Percentiles rank a stretch among this genome's conserved stretches.
These are phyloP conservation scores for Ypsolopha scabrella DNA, from an alignment of 2,888 invertebrate species.

Conservation along the genomic window DNA sequence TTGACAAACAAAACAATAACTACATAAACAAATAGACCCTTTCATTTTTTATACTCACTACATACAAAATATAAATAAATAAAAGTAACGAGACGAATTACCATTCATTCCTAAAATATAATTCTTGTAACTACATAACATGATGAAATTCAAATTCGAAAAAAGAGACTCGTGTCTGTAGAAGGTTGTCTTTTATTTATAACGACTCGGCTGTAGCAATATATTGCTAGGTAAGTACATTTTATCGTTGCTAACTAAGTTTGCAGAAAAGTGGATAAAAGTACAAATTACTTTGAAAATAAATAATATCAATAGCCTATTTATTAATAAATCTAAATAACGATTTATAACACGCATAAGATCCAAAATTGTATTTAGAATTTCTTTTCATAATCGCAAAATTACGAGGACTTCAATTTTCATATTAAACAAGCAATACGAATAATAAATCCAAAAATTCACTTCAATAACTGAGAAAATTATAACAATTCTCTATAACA, in stretches of 20 bases:
- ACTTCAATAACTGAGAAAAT: conserved; percentile 6
- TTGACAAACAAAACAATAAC: conserved; percentile 33
- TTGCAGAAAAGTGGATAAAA: conserved; percentile 17
- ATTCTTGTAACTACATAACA: conserved; percentile 1
- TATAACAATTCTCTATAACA: conserved; percentile 19
- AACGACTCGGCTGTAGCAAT: neutral
- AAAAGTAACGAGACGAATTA: conserved; percentile 6
- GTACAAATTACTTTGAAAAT: conserved; percentile 38
- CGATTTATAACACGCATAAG: conserved; percentile 34
- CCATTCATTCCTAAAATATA: neutral
- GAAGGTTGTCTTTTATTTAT: neutral
- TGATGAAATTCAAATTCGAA: neutral
- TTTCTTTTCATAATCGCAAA: conserved; percentile 32
- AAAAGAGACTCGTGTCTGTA: neutral
- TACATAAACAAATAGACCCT: conserved; percentile 33
- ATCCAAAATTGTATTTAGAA: conserved; percentile 47
- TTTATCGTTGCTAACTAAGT: neutral
- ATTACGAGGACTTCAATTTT: conserved; percentile 24
- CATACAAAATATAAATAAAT: conserved; percentile 30
- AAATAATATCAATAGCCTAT: conserved; percentile 39
- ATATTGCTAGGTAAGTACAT: neutral
- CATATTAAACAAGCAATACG: conserved; percentile 39
- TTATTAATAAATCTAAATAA: conserved; percentile 37
- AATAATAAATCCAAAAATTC: conserved; percentile 23
- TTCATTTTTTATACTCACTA: conserved; percentile 27